phyloP scores from a whole-genome alignment of 2,113 vertebrate genomes.

The Rhynchopsitta pachyrhyncha region DNA sequence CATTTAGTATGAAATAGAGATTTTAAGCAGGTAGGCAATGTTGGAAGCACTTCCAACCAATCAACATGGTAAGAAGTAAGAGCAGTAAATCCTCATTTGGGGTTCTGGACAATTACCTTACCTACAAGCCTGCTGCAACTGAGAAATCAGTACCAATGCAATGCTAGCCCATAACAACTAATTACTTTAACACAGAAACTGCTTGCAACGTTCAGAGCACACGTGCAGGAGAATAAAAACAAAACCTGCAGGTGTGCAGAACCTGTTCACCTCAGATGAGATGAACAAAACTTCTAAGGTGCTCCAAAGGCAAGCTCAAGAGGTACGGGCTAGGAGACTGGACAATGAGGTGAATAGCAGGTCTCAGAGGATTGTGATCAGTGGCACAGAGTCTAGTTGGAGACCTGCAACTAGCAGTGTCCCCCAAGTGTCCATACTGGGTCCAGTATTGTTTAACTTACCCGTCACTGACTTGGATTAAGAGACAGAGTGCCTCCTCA shows the following conservation, averaged over 20 bases:
- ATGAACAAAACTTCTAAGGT: neutral
- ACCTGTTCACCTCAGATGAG: neutral
- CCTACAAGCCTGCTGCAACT: neutral
- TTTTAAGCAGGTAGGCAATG: neutral
- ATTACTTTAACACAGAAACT: neutral
- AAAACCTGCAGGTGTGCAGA: neutral
- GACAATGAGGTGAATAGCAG: neutral
- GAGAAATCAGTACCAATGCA: neutral
- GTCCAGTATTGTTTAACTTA: neutral
- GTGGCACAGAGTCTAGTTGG: neutral
- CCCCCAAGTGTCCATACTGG: neutral
- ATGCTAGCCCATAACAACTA: neutral
- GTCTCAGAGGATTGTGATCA: neutral
- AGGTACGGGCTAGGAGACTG: neutral
- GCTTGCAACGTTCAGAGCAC: neutral
- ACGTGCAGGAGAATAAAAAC: rapidly evolving
- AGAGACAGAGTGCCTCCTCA: neutral
- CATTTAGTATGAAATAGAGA: rapidly evolving
- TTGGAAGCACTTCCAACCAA: neutral
- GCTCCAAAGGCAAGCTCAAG: neutral
- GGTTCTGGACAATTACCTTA: neutral
- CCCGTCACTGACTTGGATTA: neutral
- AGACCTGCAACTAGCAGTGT: neutral
- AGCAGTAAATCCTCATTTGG: neutral
- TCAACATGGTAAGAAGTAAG: neutral